A percentile compares a stretch with the other conserved stretches of the same genome.
Conservation (phyloP, 2,113 vertebrate species). For the Syngnathus scovelli region DNA sequence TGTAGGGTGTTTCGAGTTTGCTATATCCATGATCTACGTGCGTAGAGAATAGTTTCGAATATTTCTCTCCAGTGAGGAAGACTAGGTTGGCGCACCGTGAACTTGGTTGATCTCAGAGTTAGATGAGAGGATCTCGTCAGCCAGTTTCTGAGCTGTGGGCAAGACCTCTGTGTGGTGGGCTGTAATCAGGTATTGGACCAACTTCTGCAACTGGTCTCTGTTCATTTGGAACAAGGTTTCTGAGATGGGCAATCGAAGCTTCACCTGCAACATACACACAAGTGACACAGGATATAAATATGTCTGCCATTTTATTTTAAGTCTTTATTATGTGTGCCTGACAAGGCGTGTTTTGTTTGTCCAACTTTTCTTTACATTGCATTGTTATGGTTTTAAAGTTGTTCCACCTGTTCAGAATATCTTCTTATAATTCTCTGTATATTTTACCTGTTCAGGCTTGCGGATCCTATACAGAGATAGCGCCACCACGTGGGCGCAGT, state of each 20-base stretch:
- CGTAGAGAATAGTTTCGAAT: neutral
- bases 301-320: neutral
- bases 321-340: too few relatives aligned
- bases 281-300: neutral
- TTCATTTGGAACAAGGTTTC: slow-evolving; percentile 99
- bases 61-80: slow-evolving; percentile 8
- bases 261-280: slow-evolving; percentile 69
- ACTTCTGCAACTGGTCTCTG: slow-evolving; percentile 97
- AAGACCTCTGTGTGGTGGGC: slow-evolving; percentile 98
- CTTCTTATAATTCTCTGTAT: neutral
- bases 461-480: slow-evolving; percentile 96
- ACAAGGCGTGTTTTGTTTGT: too few relatives aligned
- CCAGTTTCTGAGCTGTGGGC: slow-evolving; percentile 95
- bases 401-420: too few relatives aligned
- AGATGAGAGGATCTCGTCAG: slow-evolving; percentile 98
- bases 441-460: slow-evolving; percentile 85
- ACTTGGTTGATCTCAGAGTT: slow-evolving; percentile 99
- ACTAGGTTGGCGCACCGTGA: slow-evolving; percentile 75
- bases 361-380: too few relatives aligned
- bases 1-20: slow-evolving; percentile 15
- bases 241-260: slow-evolving; percentile 96
- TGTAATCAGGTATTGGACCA: slow-evolving; percentile 98
- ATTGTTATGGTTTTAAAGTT: too few relatives aligned
- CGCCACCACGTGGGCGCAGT: slow-evolving; percentile 96
- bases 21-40: slow-evolving; percentile 9